Conservation (phyloP, 2,113 vertebrate genomes). For the Platichthys stellatus region DNA sequence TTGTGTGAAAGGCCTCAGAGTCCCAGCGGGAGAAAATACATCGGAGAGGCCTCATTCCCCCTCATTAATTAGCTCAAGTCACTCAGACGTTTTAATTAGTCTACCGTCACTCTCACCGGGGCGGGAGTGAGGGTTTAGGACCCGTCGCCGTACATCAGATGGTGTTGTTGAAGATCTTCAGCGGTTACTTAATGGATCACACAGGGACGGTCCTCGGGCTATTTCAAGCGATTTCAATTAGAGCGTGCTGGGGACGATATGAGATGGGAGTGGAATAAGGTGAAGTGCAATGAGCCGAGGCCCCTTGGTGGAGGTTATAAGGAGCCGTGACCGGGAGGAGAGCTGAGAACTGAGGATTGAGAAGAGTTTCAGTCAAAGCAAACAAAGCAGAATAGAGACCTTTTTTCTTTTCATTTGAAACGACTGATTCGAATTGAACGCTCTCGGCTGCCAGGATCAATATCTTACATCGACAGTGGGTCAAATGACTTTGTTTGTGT, state of each 20-base stretch:
- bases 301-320: constrained; percentile 17
- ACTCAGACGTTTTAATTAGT: constrained; percentile 68
- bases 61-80: constrained; percentile 60
- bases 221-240: constrained; percentile 56
- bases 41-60: constrained; percentile 36
- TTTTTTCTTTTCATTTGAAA: no score
- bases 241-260: constrained; percentile 45
- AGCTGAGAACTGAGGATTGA: constrained; percentile 5
- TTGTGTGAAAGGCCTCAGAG: constrained; percentile 40
- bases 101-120: constrained; percentile 49
- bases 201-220: constrained; percentile 8
- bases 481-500: no score
- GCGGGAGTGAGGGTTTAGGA: constrained; percentile 40
- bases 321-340: background rate
- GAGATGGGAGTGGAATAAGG: constrained; percentile 42
- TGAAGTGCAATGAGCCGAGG: constrained; percentile 19
- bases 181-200: constrained; percentile 34
- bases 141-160: constrained; percentile 12
- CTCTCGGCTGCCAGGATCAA: no score
- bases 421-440: no score
- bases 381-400: background rate
- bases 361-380: background rate
- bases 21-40: constrained; percentile 17
- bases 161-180: constrained; percentile 39
- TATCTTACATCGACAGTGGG: no score